Evolutionary conservation across 2,888 invertebrate species (phyloP).

Genomic region (Pinctada fucata): DNA sequence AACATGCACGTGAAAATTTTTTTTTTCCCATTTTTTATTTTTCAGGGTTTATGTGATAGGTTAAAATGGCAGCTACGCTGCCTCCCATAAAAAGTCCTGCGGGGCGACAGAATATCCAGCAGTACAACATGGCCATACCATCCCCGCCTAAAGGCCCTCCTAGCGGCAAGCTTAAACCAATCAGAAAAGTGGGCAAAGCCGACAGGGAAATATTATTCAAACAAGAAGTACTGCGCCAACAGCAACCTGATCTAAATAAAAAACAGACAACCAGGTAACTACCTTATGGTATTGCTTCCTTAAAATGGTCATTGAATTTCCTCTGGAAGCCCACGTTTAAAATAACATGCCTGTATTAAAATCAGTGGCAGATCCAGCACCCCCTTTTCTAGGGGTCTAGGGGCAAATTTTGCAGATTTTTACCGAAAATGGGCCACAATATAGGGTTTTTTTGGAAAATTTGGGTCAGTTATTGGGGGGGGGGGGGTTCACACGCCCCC

Average conservation of each 20-base stretch:
- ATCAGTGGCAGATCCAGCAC: no score
- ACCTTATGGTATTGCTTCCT: neutral
- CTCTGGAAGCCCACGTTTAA: no score
- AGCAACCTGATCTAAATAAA: constrained; percentile 65
- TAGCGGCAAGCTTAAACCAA: constrained; percentile 58
- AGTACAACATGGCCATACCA: constrained; percentile 35
- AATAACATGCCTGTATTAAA: no score
- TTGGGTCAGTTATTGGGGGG: no score
- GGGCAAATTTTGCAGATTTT: no score
- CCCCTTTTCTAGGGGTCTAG: no score
- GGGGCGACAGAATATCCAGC: constrained; percentile 34
- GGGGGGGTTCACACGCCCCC: no score
- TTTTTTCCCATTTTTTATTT: neutral
- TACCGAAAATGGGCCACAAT: no score
- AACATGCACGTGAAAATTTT: no score
- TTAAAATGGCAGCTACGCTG: constrained; percentile 67
- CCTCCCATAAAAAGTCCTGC: constrained; percentile 62
- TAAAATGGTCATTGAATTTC: neutral
- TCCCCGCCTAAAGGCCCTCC: constrained; percentile 56
- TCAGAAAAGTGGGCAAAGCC: constrained; percentile 51
- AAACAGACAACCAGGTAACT: constrained; percentile 70
- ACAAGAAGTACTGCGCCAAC: constrained; percentile 53
- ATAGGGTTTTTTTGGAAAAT: no score
- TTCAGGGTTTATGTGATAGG: constrained; percentile 32
- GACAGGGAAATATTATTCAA: constrained; percentile 58